Conservation (phyloP, 2,113 vertebrate species). For the Lasiurus cinereus region DNA sequence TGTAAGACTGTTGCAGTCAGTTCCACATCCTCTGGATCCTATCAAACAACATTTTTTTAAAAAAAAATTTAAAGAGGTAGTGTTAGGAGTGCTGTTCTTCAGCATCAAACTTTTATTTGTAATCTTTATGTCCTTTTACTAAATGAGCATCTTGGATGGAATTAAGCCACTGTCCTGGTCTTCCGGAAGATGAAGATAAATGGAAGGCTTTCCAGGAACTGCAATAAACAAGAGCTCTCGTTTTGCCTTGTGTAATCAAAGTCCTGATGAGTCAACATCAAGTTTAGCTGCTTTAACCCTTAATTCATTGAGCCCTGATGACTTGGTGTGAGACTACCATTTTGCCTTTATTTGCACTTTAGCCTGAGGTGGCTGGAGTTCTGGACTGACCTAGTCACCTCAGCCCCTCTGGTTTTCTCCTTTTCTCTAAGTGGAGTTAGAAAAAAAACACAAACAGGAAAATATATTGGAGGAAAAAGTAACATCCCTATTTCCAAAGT, state of each 20-base stretch:
- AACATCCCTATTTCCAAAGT: background rate
- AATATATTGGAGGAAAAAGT: background rate
- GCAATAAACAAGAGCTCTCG: constrained; percentile 55
- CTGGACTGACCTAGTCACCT: constrained; percentile 24
- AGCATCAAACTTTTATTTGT: constrained; percentile 34
- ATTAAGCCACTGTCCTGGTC: background rate
- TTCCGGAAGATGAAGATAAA: constrained; percentile 52
- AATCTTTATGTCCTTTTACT: constrained; percentile 6
- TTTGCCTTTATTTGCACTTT: background rate
- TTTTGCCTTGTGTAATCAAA: constrained; percentile 64
- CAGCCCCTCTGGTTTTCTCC: background rate
- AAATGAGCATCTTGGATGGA: constrained; percentile 13
- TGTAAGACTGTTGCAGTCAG: background rate
- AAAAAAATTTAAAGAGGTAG: background rate
- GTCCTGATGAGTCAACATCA: constrained; percentile 58
- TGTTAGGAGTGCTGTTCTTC: constrained; percentile 20
- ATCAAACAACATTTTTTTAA: background rate
- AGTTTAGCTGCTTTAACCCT: constrained; percentile 45
- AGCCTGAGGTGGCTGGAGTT: background rate
- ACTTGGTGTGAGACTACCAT: constrained; percentile 1
- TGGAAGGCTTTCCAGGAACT: constrained; percentile 65
- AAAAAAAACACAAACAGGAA: background rate
- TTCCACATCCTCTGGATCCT: constrained; percentile 59
- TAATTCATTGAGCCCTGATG: background rate
- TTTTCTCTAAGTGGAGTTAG: background rate